These are phyloP conservation scores for Heteromormyrus szaboi DNA, from an alignment of 2,797 vertebrate genomes.

Conservation along the genomic window DNA sequence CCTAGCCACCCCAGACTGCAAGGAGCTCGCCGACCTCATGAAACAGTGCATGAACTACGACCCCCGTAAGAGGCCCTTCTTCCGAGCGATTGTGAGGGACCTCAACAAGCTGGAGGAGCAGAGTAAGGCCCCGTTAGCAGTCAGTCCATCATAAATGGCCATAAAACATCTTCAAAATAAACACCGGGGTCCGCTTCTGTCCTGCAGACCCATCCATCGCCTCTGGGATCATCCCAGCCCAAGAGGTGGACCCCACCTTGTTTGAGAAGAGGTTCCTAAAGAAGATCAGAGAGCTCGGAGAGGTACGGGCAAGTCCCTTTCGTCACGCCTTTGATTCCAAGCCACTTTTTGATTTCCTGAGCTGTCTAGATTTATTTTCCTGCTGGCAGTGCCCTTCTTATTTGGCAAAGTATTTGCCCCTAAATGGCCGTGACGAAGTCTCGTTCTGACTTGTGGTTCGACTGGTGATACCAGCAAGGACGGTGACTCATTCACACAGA, in stretches of 20 bases:
- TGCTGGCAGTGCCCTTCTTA: background rate
- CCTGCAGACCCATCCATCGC: conserved; percentile 63
- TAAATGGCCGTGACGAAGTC: background rate
- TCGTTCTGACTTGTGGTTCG: background rate
- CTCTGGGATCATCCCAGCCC: conserved; percentile 47
- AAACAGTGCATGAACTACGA: conserved; percentile 82
- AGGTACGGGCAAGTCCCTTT: conserved; percentile 50
- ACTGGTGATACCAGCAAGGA: background rate
- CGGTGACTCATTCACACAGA: background rate
- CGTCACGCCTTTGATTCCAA: background rate
- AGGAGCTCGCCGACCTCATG: conserved; percentile 76
- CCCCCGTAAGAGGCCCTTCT: conserved; percentile 74
- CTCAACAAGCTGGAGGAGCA: conserved; percentile 77
- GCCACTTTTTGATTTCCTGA: background rate
- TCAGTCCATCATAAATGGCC: background rate
- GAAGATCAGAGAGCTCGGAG: conserved; percentile 71
- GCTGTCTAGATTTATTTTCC: background rate
- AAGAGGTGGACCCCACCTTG: conserved; percentile 71
- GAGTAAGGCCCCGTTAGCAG: conserved; percentile 50
- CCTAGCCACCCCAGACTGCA: conserved; percentile 66
- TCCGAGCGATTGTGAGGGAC: conserved; percentile 77
- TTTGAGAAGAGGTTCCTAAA: conserved; percentile 78
- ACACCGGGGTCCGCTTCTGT: background rate
- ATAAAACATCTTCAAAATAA: background rate
- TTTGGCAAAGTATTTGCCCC: background rate